Percentiles rank a stretch among this genome's conserved stretches.
Evolutionary conservation across 1,140 invertebrate genomes (phyloP).

Genomic region (Halyomorpha halys): DNA sequence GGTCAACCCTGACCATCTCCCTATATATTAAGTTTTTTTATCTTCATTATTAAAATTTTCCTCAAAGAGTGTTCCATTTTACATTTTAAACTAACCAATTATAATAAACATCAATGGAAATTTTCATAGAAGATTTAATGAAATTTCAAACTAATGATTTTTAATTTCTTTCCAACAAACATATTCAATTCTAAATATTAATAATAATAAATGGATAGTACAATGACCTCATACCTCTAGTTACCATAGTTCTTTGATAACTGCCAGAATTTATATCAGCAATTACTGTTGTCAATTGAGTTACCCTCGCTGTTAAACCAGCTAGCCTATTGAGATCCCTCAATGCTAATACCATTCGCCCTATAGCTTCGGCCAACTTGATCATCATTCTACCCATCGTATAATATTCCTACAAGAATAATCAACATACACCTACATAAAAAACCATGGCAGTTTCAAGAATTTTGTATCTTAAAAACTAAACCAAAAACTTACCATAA

Average conservation of each 20-base stretch:
- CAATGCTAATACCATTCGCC: constrained; percentile 83
- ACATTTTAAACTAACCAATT: too few species aligned
- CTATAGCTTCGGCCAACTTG: constrained; percentile 93
- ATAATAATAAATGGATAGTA: not conserved
- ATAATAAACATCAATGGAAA: too few species aligned
- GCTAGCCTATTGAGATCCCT: constrained; percentile 87
- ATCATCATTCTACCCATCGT: constrained; percentile 93
- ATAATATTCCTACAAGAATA: constrained; percentile 61
- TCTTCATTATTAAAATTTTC: too few species aligned
- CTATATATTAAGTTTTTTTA: too few species aligned
- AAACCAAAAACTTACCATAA: constrained; percentile 45
- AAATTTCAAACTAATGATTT: too few species aligned
- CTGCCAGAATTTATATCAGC: constrained; percentile 75
- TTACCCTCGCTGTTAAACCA: constrained; percentile 86
- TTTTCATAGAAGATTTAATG: too few species aligned
- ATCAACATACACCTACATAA: not conserved
- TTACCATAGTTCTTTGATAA: constrained; percentile 80
- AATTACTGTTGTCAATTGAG: constrained; percentile 77
- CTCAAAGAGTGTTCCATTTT: too few species aligned
- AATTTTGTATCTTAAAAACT: not conserved
- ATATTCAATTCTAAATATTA: too few species aligned
- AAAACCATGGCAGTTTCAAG: not conserved
- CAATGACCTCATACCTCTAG: not conserved
- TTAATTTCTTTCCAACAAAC: too few species aligned
- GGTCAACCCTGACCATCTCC: too few species aligned